phyloP scores from a whole-genome alignment of 2,113 vertebrate species.

The Ciconia boyciana region DNA sequence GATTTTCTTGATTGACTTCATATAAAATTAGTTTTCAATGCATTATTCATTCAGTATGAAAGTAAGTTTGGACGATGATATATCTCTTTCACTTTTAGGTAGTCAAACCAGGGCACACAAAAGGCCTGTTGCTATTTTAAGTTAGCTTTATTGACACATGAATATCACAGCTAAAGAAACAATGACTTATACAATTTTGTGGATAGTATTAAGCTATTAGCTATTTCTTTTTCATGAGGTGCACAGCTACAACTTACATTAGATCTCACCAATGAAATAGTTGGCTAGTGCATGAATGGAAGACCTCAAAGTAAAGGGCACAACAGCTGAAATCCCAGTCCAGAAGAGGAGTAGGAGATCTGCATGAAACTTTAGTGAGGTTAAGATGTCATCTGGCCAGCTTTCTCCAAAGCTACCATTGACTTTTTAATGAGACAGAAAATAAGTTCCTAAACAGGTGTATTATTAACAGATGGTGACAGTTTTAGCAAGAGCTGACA shows the following conservation, averaged over 20 bases:
- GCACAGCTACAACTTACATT: neutral
- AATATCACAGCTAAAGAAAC: neutral
- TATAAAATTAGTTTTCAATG: conserved; percentile 10
- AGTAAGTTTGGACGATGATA: neutral
- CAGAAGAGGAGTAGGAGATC: neutral
- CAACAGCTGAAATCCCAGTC: neutral
- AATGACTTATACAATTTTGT: neutral
- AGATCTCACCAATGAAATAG: neutral
- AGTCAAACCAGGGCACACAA: neutral
- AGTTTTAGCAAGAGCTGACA: neutral
- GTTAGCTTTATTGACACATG: neutral
- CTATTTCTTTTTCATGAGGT: neutral
- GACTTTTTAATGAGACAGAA: neutral
- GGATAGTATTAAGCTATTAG: neutral
- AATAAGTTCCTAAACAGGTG: neutral
- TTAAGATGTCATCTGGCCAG: neutral
- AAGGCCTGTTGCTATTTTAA: neutral
- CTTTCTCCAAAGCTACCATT: neutral
- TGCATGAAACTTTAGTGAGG: neutral
- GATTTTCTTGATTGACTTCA: neutral
- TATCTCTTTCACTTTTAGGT: neutral
- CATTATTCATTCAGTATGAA: neutral
- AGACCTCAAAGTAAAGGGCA: neutral
- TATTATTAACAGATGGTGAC: neutral
- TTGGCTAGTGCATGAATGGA: neutral